These are phyloP conservation scores for Poecilia picta DNA, from an alignment of 2,797 vertebrate species.

Conservation along the genomic window DNA sequence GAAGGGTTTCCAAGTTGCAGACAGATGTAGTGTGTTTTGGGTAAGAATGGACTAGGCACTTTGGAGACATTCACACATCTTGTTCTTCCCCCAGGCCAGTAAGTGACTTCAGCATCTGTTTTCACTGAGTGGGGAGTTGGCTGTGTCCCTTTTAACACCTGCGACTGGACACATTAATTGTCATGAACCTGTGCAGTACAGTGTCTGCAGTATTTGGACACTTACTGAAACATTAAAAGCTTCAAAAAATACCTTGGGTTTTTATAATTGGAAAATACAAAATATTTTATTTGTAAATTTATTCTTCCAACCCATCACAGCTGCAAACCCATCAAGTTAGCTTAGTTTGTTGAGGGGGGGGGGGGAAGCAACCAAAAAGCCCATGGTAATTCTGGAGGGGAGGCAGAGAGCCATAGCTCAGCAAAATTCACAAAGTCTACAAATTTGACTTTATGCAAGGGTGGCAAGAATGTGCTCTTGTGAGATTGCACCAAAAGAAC, in stretches of 20 bases:
- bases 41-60: constrained; percentile 20
- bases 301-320: background rate
- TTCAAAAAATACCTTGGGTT: background rate
- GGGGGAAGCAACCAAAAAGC: background rate
- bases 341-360: background rate
- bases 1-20: constrained; percentile 48
- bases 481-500: background rate
- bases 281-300: background rate
- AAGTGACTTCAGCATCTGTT: constrained; percentile 48
- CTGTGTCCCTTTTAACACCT: constrained; percentile 15
- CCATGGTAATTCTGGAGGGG: background rate
- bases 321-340: background rate
- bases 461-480: background rate
- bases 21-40: constrained; percentile 52
- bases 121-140: constrained; percentile 16
- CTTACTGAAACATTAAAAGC: background rate
- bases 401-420: background rate
- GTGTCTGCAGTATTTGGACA: no score
- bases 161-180: background rate
- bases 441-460: background rate
- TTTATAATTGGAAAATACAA: background rate
- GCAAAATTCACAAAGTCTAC: background rate
- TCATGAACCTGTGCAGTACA: background rate
- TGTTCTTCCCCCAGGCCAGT: constrained; percentile 29
- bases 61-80: constrained; percentile 10